Base-by-base conservation (phyloP, 2,113 vertebrate species). In the Pygoscelis antarcticus region DNA sequence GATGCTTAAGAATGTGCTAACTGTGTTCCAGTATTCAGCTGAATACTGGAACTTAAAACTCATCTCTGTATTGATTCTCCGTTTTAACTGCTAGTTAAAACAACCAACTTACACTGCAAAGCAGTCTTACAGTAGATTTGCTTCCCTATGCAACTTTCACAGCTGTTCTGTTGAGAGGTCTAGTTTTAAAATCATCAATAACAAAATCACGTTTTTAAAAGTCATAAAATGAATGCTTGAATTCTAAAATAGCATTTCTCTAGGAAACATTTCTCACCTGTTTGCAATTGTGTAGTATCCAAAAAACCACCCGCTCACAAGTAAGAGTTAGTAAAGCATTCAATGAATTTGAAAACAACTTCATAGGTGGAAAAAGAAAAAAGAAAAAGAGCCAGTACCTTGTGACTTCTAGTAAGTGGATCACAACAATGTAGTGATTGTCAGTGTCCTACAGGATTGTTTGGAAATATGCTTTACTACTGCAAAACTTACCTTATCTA, bases 401-500 rank as follows among this genome's bases (percentile, higher is more conserved):
- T 90, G 26, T 51, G 60, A 70, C 36, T 88, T 75, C n/a, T 47
- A 57, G 16, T 8, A 89, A 38, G 32, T 22, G 14, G 13, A 76
- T 52, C 36, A 68, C 11, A 78, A 49, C 38, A 61, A 74, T 2
- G 13, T 16, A 57, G 14, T 22, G 36, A 54, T 30, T 40, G 36
- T 58, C 30, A 12, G 9, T n/a, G 29, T 65, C 12, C 58, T 51
- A 77, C 7, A 58, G 12, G 80, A 81, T 14, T 80, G 36, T 79
- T 52, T 68, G 30, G 34, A 88, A 91, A 52, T 13, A 57, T 26
- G 22, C 5, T 54, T 81, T 46, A 64, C 13, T 57, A 62, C 60
- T 30, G 44, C 32, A 65, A 93, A 92, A 95, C 94, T 94, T 96
- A 99, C 99, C 97, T 97, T 90, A 70, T 97, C 87, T 75, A 97